These are phyloP conservation scores for Cantharis rufa DNA, from an alignment of 2,888 invertebrate species.

Conservation along the genomic window DNA sequence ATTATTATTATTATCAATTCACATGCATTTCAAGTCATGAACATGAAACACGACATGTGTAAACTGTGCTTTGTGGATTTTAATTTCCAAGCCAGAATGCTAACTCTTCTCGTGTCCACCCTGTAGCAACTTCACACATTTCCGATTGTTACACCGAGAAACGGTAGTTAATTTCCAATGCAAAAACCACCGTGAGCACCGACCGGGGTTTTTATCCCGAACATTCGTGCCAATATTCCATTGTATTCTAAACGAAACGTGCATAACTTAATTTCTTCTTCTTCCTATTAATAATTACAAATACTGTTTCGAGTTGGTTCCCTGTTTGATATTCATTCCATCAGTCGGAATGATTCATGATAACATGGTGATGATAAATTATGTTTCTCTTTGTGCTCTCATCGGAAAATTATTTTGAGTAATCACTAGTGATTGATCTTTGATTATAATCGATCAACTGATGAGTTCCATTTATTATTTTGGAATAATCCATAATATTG, in stretches of 20 bases:
- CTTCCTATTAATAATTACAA: not conserved
- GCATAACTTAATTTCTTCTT: not conserved
- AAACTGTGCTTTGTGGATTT: not conserved
- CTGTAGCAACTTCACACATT: not conserved
- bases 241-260: not conserved
- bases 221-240: not conserved
- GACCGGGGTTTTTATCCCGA: not conserved
- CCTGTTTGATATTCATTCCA: not conserved
- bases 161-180: not conserved
- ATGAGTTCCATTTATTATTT: not conserved
- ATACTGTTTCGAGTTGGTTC: not conserved
- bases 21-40: conserved; percentile 1
- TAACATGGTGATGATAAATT: not conserved
- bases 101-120: not conserved
- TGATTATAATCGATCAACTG: not conserved
- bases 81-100: no score
- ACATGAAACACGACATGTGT: not conserved
- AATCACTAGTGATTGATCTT: not conserved
- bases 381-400: not conserved
- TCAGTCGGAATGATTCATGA: not conserved
- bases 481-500: not conserved
- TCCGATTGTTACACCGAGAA: not conserved
- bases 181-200: not conserved
- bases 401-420: not conserved
- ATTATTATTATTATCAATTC: conserved; percentile 3